Base-by-base conservation (phyloP, 2,888 invertebrate genomes). In the Hermaeophaga mercurialis region DNA sequence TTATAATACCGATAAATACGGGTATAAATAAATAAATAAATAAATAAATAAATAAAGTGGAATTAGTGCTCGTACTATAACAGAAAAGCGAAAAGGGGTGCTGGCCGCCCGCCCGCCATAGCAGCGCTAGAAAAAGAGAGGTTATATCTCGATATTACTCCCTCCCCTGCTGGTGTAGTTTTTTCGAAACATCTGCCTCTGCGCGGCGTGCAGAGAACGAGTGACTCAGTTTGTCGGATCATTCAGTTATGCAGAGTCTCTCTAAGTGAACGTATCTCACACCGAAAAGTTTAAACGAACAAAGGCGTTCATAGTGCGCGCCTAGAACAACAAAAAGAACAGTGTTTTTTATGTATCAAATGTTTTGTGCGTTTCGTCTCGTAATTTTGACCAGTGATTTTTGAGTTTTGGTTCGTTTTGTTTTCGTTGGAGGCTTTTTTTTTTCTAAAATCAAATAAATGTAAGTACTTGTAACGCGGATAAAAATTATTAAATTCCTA, bases 161-260 rank as follows among this genome's bases (percentile, higher is more conserved):
- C 55, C 58, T 57, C 53, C 36, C 55, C 52, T 22, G 18, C 33
- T 33, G 3, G 66, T 66, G 66, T 66, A 67, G 68, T 70, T 69
- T 71, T 70, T 69, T 69, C 68, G 52, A 65, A 69, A 67, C 70
- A 71, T 68, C 71, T 70, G 70, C 69, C 66, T 63, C 63, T 59
- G 67, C 59, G 59, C 61, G 64, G 66, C 63, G 63, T 68, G 68
- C 39, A 22, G 68, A 66, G 66, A 67, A 65, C 39, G 63, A 57
- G 60, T 54, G 52, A 56, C 56, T 57, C 54, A 56, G 61, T 61
- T 59, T 11, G n/a, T 19, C 38, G 6, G 22, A 41, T 22, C 3
- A 17, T 15, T 57, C 56, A 59, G 61, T 61, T 61, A 56, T 46
- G 56, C 44, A 61, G 52, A 54, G 59, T 43, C 52, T 22, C 38